A percentile compares a stretch with the other conserved stretches of the same genome.
These are phyloP conservation scores for Megamerina dolium DNA, from an alignment of 2,888 invertebrate genomes.

Conservation along the genomic window DNA sequence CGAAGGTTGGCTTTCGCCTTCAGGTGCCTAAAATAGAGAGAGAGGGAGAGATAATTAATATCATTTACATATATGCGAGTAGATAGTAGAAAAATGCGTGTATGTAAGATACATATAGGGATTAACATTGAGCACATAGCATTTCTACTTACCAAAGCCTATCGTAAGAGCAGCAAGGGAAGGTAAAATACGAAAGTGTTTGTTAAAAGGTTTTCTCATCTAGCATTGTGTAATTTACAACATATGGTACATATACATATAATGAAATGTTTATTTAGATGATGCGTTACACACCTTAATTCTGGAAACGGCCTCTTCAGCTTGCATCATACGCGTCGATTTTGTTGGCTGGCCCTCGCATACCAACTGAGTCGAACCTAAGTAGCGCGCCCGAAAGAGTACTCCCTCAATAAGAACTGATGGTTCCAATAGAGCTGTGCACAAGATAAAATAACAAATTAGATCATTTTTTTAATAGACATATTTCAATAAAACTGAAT, in stretches of 20 bases:
- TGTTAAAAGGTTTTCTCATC: no score
- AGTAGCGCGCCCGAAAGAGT: constrained; percentile 91
- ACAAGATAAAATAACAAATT: neutral
- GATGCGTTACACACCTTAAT: constrained; percentile 96
- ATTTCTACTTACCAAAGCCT: constrained; percentile 13
- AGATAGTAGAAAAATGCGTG: neutral
- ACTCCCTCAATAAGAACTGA: constrained; percentile 99
- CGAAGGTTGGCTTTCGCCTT: constrained; percentile 96
- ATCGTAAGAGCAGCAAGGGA: neutral
- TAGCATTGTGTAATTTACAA: no score
- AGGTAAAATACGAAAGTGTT: neutral
- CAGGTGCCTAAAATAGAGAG: constrained; percentile 68
- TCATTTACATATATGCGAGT: neutral
- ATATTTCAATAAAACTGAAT: no score
- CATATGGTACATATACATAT: no score
- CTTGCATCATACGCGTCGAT: constrained; percentile 98
- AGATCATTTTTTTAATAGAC: no score
- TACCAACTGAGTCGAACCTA: constrained; percentile 96
- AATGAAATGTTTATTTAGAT: no score
- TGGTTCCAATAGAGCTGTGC: constrained; percentile 51
- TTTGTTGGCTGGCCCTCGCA: constrained; percentile 99
- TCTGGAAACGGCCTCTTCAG: constrained; percentile 97
- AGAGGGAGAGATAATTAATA: neutral
- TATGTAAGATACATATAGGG: neutral
- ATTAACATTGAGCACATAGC: neutral